Conservation (phyloP, 35 echinoderm and acorn worm genomes). For the Apostichopus californicus region DNA sequence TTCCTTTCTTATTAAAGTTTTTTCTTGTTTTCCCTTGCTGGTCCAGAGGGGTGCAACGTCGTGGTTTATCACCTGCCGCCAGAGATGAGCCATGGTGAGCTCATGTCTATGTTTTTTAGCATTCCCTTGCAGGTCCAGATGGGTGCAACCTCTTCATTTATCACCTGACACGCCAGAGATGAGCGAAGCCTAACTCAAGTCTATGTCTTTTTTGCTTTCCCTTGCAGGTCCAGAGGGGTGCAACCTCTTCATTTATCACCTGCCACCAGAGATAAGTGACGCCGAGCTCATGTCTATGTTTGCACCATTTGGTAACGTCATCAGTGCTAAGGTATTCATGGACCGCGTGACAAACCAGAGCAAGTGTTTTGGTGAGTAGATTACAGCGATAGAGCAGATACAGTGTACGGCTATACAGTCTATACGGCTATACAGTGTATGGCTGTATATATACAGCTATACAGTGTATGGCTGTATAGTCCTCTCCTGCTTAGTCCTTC, state of each 20-base stretch:
- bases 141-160: too few relatives aligned
- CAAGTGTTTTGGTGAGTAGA: constrained; percentile 97
- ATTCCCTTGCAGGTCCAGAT: background rate
- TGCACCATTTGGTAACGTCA: constrained; percentile 88
- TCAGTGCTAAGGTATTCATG: constrained; percentile 97
- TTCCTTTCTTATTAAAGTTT: too few relatives aligned
- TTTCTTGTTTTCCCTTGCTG: too few relatives aligned
- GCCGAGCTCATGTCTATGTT: constrained; percentile 96
- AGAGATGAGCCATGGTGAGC: too few relatives aligned
- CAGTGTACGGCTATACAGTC: too few relatives aligned
- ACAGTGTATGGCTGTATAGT: too few relatives aligned
- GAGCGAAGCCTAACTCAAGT: background rate
- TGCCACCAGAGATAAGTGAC: constrained; percentile 95
- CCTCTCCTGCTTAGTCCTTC: too few relatives aligned
- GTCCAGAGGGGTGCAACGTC: too few relatives aligned
- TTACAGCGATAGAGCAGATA: background rate
- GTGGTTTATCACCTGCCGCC: too few relatives aligned
- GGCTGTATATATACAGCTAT: too few relatives aligned
- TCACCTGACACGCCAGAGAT: too few relatives aligned
- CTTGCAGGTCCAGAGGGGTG: constrained; percentile 91
- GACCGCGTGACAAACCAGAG: constrained; percentile 97
- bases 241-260: constrained; percentile 97
- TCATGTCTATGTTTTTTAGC: background rate
- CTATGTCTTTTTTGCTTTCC: background rate
- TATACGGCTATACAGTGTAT: too few relatives aligned